Percentiles rank a stretch among this genome's conserved stretches.
Conservation (phyloP, 2,797 vertebrate species). For the Pipistrellus pygmaeus region DNA sequence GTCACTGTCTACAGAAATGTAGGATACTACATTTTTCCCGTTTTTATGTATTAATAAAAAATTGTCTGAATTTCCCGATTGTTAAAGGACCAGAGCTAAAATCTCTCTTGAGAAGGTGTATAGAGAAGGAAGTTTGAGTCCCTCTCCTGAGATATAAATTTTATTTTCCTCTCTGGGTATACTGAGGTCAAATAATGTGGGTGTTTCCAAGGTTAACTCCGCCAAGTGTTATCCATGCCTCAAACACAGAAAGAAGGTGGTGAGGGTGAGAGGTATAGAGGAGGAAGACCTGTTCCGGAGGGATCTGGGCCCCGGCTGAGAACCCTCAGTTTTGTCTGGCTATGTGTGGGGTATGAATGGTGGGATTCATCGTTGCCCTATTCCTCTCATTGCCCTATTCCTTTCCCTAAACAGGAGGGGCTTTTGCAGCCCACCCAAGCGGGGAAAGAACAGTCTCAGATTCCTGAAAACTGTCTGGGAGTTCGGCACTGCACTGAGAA, state of each 20-base stretch:
- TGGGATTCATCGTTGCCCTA: neutral
- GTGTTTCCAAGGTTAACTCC: neutral
- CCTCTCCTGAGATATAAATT: neutral
- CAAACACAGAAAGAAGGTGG: neutral
- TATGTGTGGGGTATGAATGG: neutral
- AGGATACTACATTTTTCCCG: neutral
- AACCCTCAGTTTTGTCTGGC: neutral
- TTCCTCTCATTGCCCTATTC: neutral
- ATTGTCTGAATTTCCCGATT: neutral
- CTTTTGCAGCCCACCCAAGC: neutral
- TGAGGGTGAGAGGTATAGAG: neutral
- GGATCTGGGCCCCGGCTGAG: neutral
- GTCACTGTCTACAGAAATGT: neutral
- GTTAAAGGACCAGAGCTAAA: conserved; percentile 44
- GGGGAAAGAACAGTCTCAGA: neutral
- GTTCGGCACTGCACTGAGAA: neutral
- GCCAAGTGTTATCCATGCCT: neutral
- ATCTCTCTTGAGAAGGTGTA: neutral
- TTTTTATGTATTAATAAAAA: conserved; percentile 16
- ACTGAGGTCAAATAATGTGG: neutral
- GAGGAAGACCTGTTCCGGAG: neutral
- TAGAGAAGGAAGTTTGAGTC: neutral
- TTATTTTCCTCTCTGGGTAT: neutral
- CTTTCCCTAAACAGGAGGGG: neutral
- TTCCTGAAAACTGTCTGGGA: conserved; percentile 38